Conservation (phyloP, 2,888 invertebrate genomes). For the Euphydryas editha region DNA sequence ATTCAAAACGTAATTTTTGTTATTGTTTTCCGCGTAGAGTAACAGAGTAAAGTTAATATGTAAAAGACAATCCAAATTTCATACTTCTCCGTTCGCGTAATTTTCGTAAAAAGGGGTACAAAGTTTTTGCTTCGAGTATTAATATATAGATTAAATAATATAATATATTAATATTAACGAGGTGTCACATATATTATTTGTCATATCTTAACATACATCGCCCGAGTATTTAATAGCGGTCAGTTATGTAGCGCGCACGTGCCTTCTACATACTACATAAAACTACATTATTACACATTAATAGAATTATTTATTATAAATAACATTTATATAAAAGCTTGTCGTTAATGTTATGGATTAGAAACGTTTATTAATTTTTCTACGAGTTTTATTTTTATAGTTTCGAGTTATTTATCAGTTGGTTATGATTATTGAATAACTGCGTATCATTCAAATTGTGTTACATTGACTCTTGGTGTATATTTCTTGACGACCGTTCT, state of each 20-base stretch:
- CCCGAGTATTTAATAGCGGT: background rate
- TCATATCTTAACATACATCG: too few species aligned
- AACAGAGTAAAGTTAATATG: too few species aligned
- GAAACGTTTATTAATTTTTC: background rate
- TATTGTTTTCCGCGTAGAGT: too few species aligned
- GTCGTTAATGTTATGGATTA: background rate
- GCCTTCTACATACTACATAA: background rate
- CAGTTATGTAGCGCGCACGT: constrained; percentile 18
- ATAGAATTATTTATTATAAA: constrained; percentile 13
- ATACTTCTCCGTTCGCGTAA: too few species aligned
- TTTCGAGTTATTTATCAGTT: background rate
- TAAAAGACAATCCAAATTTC: too few species aligned
- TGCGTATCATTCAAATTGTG: too few species aligned
- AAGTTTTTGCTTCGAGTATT: too few species aligned
- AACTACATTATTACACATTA: background rate
- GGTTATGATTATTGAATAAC: too few species aligned
- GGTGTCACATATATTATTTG: background rate
- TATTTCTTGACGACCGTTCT: too few species aligned
- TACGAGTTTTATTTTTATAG: background rate
- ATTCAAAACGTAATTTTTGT: too few species aligned
- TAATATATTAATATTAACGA: background rate
- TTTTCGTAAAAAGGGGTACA: too few species aligned
- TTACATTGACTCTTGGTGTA: too few species aligned
- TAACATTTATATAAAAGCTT: constrained; percentile 7
- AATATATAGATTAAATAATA: background rate